Evolutionary conservation across 2,113 vertebrate species (phyloP).

Genomic region (Sylvietta virens): DNA sequence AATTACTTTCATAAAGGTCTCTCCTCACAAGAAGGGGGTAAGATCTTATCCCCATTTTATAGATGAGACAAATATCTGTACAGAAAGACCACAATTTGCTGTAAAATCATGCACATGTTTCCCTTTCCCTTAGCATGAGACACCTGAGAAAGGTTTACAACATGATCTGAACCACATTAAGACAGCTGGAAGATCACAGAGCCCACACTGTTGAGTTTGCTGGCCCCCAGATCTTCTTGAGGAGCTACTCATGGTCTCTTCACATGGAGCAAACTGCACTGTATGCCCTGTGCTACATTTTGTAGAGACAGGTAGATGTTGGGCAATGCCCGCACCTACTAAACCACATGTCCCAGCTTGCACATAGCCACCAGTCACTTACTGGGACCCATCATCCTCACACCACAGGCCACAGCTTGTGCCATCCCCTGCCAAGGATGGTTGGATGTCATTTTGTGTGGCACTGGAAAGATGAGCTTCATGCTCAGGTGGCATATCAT

Average conservation of each 20-base stretch:
- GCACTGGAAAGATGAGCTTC: neutral
- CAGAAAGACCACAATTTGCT: neutral
- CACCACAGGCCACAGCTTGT: neutral
- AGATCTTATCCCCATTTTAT: neutral
- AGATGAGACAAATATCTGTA: neutral
- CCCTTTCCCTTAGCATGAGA: neutral
- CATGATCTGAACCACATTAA: neutral
- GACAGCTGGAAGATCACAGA: neutral
- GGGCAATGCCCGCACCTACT: neutral
- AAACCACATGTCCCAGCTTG: neutral
- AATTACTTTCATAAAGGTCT: neutral
- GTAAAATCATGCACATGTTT: neutral
- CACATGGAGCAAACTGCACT: neutral
- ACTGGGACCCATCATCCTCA: neutral
- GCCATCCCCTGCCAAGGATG: neutral
- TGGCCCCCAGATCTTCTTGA: neutral
- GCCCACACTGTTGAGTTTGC: neutral
- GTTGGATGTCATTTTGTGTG: neutral
- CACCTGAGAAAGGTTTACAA: neutral
- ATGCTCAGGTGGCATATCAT: neutral
- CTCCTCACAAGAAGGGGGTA: accelerated
- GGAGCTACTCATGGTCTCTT: neutral
- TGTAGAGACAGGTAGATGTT: neutral
- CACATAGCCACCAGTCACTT: neutral
- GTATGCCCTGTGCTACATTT: neutral